Base-by-base conservation (phyloP, 53 echinoderm and acorn worm genomes). In the Holothuria leucospilota region DNA sequence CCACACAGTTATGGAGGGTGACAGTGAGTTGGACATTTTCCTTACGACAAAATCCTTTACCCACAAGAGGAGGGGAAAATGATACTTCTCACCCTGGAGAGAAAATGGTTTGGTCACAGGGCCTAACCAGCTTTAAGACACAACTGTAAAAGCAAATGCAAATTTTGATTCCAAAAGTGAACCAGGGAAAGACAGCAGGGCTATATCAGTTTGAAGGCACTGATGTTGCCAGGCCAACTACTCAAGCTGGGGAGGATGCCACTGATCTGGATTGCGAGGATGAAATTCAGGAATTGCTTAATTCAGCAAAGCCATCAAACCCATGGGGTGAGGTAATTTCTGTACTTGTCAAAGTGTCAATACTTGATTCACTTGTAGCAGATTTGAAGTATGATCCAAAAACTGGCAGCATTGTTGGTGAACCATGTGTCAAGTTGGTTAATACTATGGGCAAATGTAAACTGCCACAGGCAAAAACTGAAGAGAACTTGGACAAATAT, bases 331-430 rank as follows among this genome's bases (percentile, higher is more conserved):
- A 49, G 10, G 78, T 25, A 4, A 3, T 49, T 23, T 42, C 52
- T 15, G 7, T 20, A 18, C 24, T 51, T 77, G 78, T 24, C 23
- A 63, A 77, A 40, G 77, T 18, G 24, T 77, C 56, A 20, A 77
- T 77, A 25, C 53, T 77, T 21, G 29, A 42, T 51, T 77, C 78
- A 49, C 78, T 77, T 8, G 77, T 51, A 8, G n/a, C 78, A 6
- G 78, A 77, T 51, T 77, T 49, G 51, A 29, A 77, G 0, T 77
- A 8, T 77, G 78, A 77, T 51, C 0, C 20, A 25, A 77, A 51
- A 52, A 52, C 56, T 0, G 78, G 78, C 23, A 51, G 14, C 18
- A 77, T 13, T 25, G 51, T 77, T 52, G 53, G 11, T 41, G 1
- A 77, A 52, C 11, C 49, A 23, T 51, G 42, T 46, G 42, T 9